Evolutionary conservation across 2,797 vertebrate species (phyloP), one percentile per base, ranked within the genome.

Genomic region (Nothura maculosa): DNA sequence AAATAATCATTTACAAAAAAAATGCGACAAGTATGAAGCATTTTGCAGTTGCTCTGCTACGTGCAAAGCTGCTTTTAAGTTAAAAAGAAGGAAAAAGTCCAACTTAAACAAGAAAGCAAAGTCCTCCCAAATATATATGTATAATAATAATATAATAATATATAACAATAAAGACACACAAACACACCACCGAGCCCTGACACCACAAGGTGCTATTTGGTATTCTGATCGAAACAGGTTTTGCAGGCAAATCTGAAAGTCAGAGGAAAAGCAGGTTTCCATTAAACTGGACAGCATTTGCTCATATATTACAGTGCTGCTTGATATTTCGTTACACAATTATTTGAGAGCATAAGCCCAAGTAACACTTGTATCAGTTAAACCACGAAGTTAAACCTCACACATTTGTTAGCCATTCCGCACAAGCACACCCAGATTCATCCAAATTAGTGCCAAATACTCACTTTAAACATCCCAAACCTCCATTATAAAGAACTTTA

Each of bases 371-470:
- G 13, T 21, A 48, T 22, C 27, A 8, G 1, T 1, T 30, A 62
- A 87, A 81, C 58, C 77, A 66, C 68, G 80, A 76, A 79, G 72
- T 89, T n/a, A n/a, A n/a, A n/a, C 70, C 66, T 28, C 43, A 76
- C 14, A 20, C n/a, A 61, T 28, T 64, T 45, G 66, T 34, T 79
- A 89, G 94, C 92, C 89, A 94, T 87, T 94, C 91, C 91, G 92
- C 81, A 87, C 50, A 50, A 43, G 36, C 0, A 28, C 72, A 7
- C 32, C 4, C 36, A 21, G 80, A 40, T 47, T 85, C 42, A 18
- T 9, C 20, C 3, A 48, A 72, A 60, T 4, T 5, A 60, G 63
- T 58, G 52, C 70, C 1, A 10, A 81, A 27, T 52, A n/a, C 52
- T 64, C 57, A 1, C 60, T 75, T 2, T 12, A 18, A 25, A 43